Percentiles rank a stretch among this genome's conserved stretches.
These are phyloP conservation scores for Linurgus olivaceus DNA, from an alignment of 2,797 vertebrate species.

Conservation along the genomic window DNA sequence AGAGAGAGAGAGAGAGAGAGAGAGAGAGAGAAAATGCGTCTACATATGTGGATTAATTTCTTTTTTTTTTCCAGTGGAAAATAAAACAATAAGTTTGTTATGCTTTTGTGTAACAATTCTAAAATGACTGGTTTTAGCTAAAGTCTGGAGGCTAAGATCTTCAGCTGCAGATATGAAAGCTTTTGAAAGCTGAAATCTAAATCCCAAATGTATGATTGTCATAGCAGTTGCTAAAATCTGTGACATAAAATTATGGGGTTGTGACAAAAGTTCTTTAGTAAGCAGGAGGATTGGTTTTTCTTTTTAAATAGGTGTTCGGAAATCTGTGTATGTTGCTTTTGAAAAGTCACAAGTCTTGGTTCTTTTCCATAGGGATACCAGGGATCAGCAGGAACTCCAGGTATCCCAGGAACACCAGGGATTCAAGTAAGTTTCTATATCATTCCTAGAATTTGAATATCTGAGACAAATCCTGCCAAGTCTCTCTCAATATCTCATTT, in stretches of 20 bases:
- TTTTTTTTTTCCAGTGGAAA: background rate
- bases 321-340: background rate
- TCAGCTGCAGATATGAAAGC: background rate
- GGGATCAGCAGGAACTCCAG: constrained; percentile 84
- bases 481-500: background rate
- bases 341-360: background rate
- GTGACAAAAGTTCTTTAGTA: background rate
- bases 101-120: background rate
- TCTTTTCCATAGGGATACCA: constrained; percentile 82
- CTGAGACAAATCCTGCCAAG: background rate
- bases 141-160: background rate
- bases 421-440: constrained; percentile 78
- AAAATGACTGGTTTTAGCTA: background rate
- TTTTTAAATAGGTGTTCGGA: background rate
- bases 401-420: constrained; percentile 84
- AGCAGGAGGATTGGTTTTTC: background rate
- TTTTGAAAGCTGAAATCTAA: background rate
- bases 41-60: background rate
- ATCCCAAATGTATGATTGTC: background rate
- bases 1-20: background rate
- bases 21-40: background rate
- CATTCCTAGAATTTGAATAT: background rate
- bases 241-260: background rate
- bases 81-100: background rate
- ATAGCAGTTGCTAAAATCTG: background rate